Percentiles rank a stretch among this genome's conserved stretches.
Conservation (phyloP, 2,797 vertebrate genomes). For the Remorina albescens region DNA sequence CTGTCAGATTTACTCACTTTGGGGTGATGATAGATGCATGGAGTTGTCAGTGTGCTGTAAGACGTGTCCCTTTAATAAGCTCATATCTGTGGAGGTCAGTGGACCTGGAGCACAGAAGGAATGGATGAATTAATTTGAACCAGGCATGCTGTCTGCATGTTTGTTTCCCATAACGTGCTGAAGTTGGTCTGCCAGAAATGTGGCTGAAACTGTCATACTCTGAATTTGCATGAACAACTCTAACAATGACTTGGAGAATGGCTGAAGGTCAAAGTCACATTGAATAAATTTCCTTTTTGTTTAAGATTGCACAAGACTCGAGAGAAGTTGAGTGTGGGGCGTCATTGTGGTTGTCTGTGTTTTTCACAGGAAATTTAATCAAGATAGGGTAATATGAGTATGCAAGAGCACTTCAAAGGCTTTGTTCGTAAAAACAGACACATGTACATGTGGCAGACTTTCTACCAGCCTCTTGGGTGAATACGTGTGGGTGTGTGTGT, state of each 20-base stretch:
- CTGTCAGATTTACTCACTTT: constrained; percentile 25
- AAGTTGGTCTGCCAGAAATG: not conserved
- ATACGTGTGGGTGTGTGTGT: constrained; percentile 31
- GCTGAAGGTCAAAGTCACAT: constrained; percentile 45
- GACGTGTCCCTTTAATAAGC: constrained; percentile 16
- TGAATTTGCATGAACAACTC: constrained; percentile 3
- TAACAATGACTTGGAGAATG: constrained; percentile 20
- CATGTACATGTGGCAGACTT: constrained; percentile 24
- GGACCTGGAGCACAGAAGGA: not conserved
- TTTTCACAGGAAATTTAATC: constrained; percentile 69
- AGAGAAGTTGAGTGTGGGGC: constrained; percentile 39
- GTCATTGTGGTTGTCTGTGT: constrained; percentile 44
- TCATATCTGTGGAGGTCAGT: constrained; percentile 3
- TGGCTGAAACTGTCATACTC: constrained; percentile 20
- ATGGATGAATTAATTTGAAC: constrained; percentile 14
- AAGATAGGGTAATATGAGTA: constrained; percentile 53
- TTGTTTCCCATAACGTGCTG: constrained; percentile 11
- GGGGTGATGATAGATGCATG: not conserved
- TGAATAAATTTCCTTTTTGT: constrained; percentile 58
- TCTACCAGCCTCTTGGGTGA: not conserved
- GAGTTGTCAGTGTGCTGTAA: not conserved
- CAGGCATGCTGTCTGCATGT: not conserved
- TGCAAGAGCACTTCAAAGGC: not conserved
- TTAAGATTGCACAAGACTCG: constrained; percentile 58
- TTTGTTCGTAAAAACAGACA: constrained; percentile 28